Base-by-base conservation (phyloP, 2,113 vertebrate species). In the Beaufortia kweichowensis region DNA sequence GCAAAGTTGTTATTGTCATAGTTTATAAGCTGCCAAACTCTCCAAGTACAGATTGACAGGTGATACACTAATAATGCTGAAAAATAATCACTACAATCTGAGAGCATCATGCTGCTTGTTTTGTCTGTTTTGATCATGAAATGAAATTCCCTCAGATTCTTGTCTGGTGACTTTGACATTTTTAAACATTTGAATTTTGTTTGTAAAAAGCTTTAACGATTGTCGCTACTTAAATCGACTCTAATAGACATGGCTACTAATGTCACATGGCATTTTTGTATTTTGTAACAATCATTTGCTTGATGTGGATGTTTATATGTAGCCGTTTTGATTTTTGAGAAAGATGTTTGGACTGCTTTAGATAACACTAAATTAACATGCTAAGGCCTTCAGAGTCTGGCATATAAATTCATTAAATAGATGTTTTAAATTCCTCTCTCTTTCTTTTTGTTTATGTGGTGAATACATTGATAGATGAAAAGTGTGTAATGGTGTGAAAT, bases 131-230 rank as follows among this genome's bases (percentile, higher is more conserved):
- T 33, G 26, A 59, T 17, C 55, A 56, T 5, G 29, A 26, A 10
- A 67, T 50, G 14, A 35, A 31, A 56, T 69, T 75, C 46, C 33
- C 24, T 10, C 53, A 74, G 1, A 48, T 6, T 26, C 3, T 23
- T n/a, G n/a, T n/a, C n/a, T n/a, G n/a, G n/a, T n/a, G 26, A 43
- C 78, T 11, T n/a, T 15, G 48, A 53, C 29, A 33, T 50, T 81
- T 75, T 78, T 77, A 72, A 77, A 60, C 21, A 50, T 81, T 75
- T 81, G 63, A 64, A 62, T 39, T 23, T 28, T 72, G 29, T 67
- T 69, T 81, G 43, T 64, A 31, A 73, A 73, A 73, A 41, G 19
- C n/a, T 67, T 31, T 41, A 41, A 8, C 23, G 43, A 59, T 43
- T 6, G 12, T 41, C 24, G 48, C 68, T 64, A 17, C 12, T 69